Evolutionary conservation across 2,113 vertebrate genomes (phyloP), one percentile per base, ranked within the genome.

Genomic region (Furnarius figulus): DNA sequence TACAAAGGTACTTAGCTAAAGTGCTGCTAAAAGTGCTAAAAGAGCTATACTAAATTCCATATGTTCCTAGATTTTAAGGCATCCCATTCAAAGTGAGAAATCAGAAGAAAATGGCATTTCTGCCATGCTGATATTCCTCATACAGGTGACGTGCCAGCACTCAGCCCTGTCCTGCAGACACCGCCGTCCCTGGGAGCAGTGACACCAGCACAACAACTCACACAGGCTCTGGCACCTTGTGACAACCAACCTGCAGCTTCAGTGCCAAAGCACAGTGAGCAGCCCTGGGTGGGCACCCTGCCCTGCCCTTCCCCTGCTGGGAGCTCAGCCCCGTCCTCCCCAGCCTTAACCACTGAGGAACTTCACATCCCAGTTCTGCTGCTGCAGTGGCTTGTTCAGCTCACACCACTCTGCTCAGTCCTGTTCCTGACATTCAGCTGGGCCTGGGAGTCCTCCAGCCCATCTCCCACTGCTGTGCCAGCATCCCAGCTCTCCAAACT

Each of bases 291-390:
- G 27, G 42, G 6, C 31, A 49, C 40, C 40, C 40, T 40, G 53
- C 40, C 40, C 40, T 40, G 40, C 46, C 44, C 63, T 28, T 12
- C 30, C 21, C 25, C 85, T 50, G 82, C 72, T 10, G 19, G 30
- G 56, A 50, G 52, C 66, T 10, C 0, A 0, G n/a, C 18, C 82
- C 8, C 0, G 0, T 3, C 15, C 53, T 30, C 70, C 14, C 44
- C 1, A 1, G 8, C 52, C 27, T 28, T 6, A 33, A 59, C 22
- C 79, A 27, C 22, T n/a, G 55, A 77, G 61, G 66, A 33, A 89
- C 33, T 53, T 4, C 46, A 9, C 47, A 46, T 21, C 76, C 27
- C 6, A 1, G 6, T 14, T 25, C 84, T n/a, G 27, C 16, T n/a
- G 2, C 2, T 78, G 68, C 67, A 72, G 47, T 7, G 14, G 0